Evolutionary conservation across 2,888 invertebrate genomes (phyloP), one percentile per base, ranked within the genome.

Genomic region (Kryphioiulus occultus): DNA sequence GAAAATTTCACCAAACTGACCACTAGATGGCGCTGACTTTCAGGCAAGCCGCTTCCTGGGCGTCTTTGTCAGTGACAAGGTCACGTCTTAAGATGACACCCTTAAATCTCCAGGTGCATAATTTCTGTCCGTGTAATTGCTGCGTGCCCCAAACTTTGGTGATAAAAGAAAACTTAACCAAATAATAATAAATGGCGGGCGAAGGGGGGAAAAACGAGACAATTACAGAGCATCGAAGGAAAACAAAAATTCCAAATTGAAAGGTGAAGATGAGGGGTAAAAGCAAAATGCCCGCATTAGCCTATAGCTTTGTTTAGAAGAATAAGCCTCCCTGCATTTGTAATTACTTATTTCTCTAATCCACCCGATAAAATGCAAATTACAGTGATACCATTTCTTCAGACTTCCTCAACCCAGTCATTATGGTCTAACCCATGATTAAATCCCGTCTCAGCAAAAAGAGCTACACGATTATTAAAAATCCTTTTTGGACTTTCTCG

Each of bases 321-420:
- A 59, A 84, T 84, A 32, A 84, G 32, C 84, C 39, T 85, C 17
- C n/a, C 85, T 85, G 85, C 39, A 85, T 85, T 85, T 85, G 85
- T 85, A 85, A 85, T 85, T 85, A 85, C 39, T 42, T 85, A 44
- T 42, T 44, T 44, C 17, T 85, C 85, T 44, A 30, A 85, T 85
- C 39, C 85, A 26, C 4, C 85, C 47, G 32, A 85, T 85, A 85
- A 85, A 85, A 85, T 85, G 85, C 85, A 85, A 85, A 85, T 85
- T 85, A 85, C 85, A 85, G 85, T 85, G 85, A 85, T 85, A 85
- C 85, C 85, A 85, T 85, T 85, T 85, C 85, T 85, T 2, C 1
- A 15, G 42, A 85, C 7, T 42, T 22, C 30, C 44, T 35, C 85
- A 30, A 85, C 85, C 85, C 85, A 42, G 30, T 85, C 42, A 85